Base-by-base conservation (phyloP, 2,797 vertebrate genomes). In the Clarias pachynema region DNA sequence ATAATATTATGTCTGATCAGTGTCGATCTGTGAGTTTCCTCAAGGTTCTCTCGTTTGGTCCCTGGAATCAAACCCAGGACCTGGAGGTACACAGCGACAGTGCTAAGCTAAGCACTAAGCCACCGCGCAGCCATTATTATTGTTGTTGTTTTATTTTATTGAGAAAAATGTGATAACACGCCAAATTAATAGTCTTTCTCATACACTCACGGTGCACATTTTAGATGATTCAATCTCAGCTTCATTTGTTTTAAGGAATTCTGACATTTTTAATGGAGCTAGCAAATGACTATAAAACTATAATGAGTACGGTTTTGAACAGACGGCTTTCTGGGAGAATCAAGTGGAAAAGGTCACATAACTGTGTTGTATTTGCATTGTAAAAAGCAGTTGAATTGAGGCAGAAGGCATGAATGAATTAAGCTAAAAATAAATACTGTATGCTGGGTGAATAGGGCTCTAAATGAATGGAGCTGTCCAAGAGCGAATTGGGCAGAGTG, bases 391-490 rank as follows among this genome's bases (percentile, higher is more conserved):
- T 59, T 34, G 29, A 59, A 59, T 78, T 78, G 56, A 60, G 9
- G 9, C 18, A 59, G 20, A 87, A 88, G 65, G 81, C 63, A 75
- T 29, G 49, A 37, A 81, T 70, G 75, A 89, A 86, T 63, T 83
- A 66, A 79, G 84, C 90, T 86, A 89, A 90, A 88, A 90, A 91
- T 89, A 91, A 85, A 87, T 75, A 81, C 83, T 73, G 80, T 85
- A 84, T 31, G 26, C 20, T 60, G 72, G 74, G 72, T 85, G 65
- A 87, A 85, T 72, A 85, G 70, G 77, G 83, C 79, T 77, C 53
- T 26, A 81, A 84, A 84, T 89, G 80, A 90, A 88, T 86, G 60
- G 80, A 88, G 83, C 66, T 82, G 60, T 79, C 84, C 57, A 7
- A 79, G 22, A 70, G 75, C 56, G 63, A 82, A n/a, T 37, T 89